Evolutionary conservation across 2,797 vertebrate genomes (phyloP).

Genomic region (Leucoraja ocellata): DNA sequence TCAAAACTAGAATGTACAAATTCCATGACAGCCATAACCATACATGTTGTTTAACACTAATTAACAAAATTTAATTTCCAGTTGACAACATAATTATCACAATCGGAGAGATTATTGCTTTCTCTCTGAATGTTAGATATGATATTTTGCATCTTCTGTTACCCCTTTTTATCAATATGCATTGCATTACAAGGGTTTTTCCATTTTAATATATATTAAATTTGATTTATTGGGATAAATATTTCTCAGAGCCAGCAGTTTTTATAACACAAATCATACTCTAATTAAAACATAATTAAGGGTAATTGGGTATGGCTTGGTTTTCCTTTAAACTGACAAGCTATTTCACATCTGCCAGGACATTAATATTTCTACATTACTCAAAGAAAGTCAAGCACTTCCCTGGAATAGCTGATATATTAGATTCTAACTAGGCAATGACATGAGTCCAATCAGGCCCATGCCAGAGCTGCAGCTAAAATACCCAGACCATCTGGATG

Average conservation of each 20-base stretch:
- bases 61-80: constrained; percentile 35
- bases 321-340: constrained; percentile 72
- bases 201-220: constrained; percentile 43
- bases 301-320: constrained; percentile 62
- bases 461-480: constrained; percentile 67
- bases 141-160: background rate
- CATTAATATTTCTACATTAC: constrained; percentile 61
- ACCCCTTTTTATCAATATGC: background rate
- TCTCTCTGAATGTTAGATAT: background rate
- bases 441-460: constrained; percentile 60
- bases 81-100: constrained; percentile 34
- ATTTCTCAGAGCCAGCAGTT: constrained; percentile 57
- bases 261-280: constrained; percentile 57
- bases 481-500: constrained; percentile 79
- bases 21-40: constrained; percentile 43
- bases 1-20: constrained; percentile 52
- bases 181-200: background rate
- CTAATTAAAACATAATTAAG: constrained; percentile 64
- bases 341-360: constrained; percentile 65
- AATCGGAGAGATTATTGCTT: constrained; percentile 6
- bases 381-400: constrained; percentile 51
- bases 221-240: constrained; percentile 53
- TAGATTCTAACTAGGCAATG: constrained; percentile 64
- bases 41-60: constrained; percentile 35
- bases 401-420: constrained; percentile 57